Evolutionary conservation across 2,888 invertebrate species (phyloP).

Genomic region (Cosmia trapezina): DNA sequence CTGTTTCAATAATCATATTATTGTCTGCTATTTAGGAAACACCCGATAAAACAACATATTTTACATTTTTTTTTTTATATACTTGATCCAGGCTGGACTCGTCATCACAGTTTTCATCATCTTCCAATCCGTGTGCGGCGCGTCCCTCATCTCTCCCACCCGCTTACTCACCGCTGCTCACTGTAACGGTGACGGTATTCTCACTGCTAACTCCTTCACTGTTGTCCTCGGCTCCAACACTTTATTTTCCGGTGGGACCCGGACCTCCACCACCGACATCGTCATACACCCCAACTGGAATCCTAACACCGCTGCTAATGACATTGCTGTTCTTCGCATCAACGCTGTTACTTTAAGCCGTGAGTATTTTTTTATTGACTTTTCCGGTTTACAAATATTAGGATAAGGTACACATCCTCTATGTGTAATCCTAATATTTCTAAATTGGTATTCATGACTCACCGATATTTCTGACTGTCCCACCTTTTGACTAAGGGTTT

Average conservation of each 20-base stretch:
- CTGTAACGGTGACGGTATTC: slow-evolving; percentile 71
- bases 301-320: slow-evolving; percentile 67
- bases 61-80: neutral
- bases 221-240: slow-evolving; percentile 76
- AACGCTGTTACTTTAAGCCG: slow-evolving; percentile 57
- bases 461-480: no score
- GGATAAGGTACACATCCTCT: no score
- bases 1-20: slow-evolving; percentile 1
- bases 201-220: slow-evolving; percentile 69
- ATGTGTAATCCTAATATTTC: no score
- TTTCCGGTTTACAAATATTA: no score
- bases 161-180: slow-evolving; percentile 77
- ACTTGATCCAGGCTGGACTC: slow-evolving; percentile 73
- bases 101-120: slow-evolving; percentile 71
- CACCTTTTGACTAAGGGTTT: no score
- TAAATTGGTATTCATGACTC: no score
- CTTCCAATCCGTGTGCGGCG: slow-evolving; percentile 77
- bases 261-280: slow-evolving; percentile 61
- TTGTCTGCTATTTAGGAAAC: neutral
- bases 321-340: slow-evolving; percentile 73
- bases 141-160: slow-evolving; percentile 67
- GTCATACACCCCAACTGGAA: slow-evolving; percentile 73
- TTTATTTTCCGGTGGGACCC: slow-evolving; percentile 74
- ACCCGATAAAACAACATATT: neutral
- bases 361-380: slow-evolving; percentile 60